Evolutionary conservation across 1,140 invertebrate species (phyloP).

Genomic region (Zaprionus vittiger): DNA sequence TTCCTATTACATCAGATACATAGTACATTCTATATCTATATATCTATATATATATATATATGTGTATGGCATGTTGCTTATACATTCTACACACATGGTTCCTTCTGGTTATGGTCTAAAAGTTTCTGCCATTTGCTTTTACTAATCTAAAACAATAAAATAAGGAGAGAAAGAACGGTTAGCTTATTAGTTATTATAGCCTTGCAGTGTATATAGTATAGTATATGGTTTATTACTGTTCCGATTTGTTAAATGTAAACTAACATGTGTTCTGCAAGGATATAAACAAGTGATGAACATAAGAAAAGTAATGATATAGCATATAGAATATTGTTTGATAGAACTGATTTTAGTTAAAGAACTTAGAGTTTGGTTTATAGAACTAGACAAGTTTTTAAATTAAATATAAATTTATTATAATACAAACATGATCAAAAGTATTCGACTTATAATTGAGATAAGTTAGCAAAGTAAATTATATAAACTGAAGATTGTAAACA

Average conservation of each 20-base stretch:
- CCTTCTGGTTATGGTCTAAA: slow-evolving; percentile 54
- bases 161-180: not conserved
- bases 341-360: not conserved
- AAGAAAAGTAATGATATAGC: not conserved
- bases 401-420: not conserved
- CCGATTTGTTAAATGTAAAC: too few relatives aligned
- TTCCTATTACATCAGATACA: slow-evolving; percentile 12
- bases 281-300: not conserved
- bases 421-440: not conserved
- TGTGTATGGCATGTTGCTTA: slow-evolving; percentile 31
- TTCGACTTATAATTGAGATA: too few relatives aligned
- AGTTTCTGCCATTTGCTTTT: slow-evolving; percentile 45
- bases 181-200: not conserved
- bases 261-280: not conserved
- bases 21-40: slow-evolving; percentile 11
- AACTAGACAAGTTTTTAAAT: not conserved
- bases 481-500: not conserved
- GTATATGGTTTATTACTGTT: too few relatives aligned
- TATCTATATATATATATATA: slow-evolving; percentile 20
- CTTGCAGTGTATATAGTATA: not conserved
- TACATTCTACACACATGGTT: slow-evolving; percentile 19
- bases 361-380: not conserved
- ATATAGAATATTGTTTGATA: not conserved
- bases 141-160: slow-evolving; percentile 54
- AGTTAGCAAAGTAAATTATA: too few relatives aligned